Evolutionary conservation across 1,140 invertebrate genomes (phyloP), one percentile per base, ranked within the genome.

Genomic region (Brachionus sp.): DNA sequence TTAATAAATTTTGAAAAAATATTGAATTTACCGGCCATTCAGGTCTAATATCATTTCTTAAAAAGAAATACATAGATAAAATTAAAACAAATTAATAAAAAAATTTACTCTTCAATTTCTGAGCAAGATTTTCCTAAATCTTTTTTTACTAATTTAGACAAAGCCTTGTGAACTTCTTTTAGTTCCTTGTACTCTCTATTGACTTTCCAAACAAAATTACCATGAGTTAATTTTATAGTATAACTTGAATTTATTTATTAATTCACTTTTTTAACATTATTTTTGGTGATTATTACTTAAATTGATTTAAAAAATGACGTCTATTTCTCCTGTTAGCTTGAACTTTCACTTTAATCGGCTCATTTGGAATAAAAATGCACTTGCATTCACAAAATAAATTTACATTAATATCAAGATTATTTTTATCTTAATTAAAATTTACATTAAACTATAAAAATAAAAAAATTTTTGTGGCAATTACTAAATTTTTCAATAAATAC

Each of bases 11-110:
- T n/a, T n/a, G n/a, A n/a, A n/a, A n/a, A n/a, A n/a, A n/a, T n/a
- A n/a, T n/a, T n/a, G n/a, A n/a, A n/a, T n/a, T n/a, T n/a, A 78
- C 44, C 33, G 77, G 77, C 77, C 77, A 78, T 4, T 78, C 77
- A 16, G 77, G 57, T 53, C 33, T 78, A 7, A 78, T 78, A 35
- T 64, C 46, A n/a, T 78, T 42, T 10, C 75, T 77, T 46, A n/a
- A 13, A 25, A 77, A 35, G 33, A 50, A 46, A 50, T 0, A 44
- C n/a, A 73, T 1, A 37, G 10, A n/a, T 46, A 23, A 44, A 44
- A 23, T 50, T 25, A 44, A 5, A 46, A 1, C 3, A 3, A 46
- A 50, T 50, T 46, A 19, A 77, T 3, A 77, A n/a, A 75, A 13
- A 39, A 16, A 16, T 16, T 75, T 77, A 77, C 75, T 77, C 5